Evolutionary conservation across 2,113 vertebrate genomes (phyloP).

Genomic region (Dasyornis broadbenti): DNA sequence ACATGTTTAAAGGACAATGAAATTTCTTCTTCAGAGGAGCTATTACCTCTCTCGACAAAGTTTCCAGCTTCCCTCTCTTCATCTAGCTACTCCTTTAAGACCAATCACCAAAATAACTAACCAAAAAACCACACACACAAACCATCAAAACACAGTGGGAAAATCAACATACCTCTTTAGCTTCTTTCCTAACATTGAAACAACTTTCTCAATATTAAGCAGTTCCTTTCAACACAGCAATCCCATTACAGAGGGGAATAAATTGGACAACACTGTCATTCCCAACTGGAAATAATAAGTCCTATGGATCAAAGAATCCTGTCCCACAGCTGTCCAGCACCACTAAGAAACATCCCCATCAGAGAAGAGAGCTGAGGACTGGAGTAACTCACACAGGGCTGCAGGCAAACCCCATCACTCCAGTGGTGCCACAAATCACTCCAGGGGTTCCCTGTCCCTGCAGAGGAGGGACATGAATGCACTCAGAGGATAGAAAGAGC

Average conservation of each 20-base stretch:
- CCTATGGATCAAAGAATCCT: neutral
- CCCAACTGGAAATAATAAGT: neutral
- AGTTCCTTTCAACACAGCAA: neutral
- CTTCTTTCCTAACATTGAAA: neutral
- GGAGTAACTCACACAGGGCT: neutral
- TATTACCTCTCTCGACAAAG: neutral
- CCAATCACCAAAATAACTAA: neutral
- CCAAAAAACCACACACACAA: neutral
- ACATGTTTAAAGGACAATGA: neutral
- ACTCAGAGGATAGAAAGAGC: neutral
- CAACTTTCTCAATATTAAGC: neutral
- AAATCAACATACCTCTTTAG: neutral
- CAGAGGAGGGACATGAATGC: neutral
- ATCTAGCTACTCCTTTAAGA: neutral
- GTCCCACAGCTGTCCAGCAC: neutral
- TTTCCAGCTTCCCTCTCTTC: neutral
- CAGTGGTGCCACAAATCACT: neutral
- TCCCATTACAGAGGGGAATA: neutral
- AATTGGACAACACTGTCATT: neutral
- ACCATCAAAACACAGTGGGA: neutral
- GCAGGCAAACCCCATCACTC: neutral
- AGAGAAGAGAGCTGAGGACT: neutral
- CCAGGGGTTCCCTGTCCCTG: neutral
- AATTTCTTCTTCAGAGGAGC: neutral
- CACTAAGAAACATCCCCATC: neutral